Base-by-base conservation (phyloP, 2,888 invertebrate species). In the Galerucella nymphaeae region DNA sequence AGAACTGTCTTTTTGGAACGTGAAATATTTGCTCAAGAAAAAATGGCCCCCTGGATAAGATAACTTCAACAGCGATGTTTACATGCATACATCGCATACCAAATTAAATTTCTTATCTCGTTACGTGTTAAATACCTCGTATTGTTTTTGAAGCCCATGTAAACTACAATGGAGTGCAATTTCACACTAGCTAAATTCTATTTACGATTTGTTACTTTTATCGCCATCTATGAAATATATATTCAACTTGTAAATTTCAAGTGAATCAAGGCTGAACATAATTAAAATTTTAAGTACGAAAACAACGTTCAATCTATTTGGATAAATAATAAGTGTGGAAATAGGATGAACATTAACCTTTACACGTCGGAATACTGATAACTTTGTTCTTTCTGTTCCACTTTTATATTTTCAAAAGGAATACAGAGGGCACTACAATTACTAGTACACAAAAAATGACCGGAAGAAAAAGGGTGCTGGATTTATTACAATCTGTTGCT, bases 401-500 rank as follows among this genome's bases (percentile, higher is more conserved):
- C n/a, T n/a, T n/a, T 18, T 8, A n/a, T 50, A 18, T 53, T 53
- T 53, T 53, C 10, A 53, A 53, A 23, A 23, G 23, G 9, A 58
- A n/a, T 6, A n/a, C 23, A 58, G 30, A 58, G 58, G 13, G 23
- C 58, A 58, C 58, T 30, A 57, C 55, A 9, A 38, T 9, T 38
- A 38, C 30, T 38, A 38, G 8, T n/a, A 10, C 11, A 30, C 8
- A 16, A 16, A 58, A 23, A 4, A 58, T 58, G 58, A n/a, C 30
- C n/a, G 58, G 58, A 58, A 87, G 90, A 78, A 90, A 89, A 84
- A 90, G 89, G 82, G 90, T 92, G 67, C 86, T 93, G 74, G 91
- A 91, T 85, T 88, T 93, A 78, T 86, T 93, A 72, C 89, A 90
- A 81, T 89, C 90, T 42, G 89, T 93, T 72, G 89, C 92, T 66